Evolutionary conservation across 2,113 vertebrate genomes (phyloP), one percentile per base, ranked within the genome.

Genomic region (Rhodinocichla rosea): DNA sequence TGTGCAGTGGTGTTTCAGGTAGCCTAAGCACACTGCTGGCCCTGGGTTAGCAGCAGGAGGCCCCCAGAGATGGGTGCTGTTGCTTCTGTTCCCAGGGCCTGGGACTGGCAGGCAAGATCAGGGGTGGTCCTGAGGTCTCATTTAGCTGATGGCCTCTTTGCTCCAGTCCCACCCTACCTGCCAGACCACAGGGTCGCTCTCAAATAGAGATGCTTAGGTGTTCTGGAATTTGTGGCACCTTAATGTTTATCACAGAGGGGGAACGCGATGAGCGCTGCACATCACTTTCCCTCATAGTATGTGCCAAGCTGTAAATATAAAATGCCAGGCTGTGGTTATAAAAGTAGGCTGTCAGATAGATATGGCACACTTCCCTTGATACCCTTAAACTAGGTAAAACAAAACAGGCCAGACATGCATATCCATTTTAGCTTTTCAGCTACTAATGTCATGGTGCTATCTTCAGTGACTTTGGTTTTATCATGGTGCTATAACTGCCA

Each of bases 381-480:
- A 62, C 39, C 52, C n/a, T 95, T 86, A 87, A 94, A 84, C 78
- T 50, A 42, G 55, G 59, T 74, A 39, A 82, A 93, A 73, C 49
- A 82, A 79, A 87, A 50, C 0, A 5, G 68, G 59, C 45, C 75
- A 88, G 87, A 69, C 67, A 47, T 53, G 19, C 40, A 18, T 64
- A 79, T 79, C 59, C 47, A 9, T 90, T 95, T 80, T 85, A 89
- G 63, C 59, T 92, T 86, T 92, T 89, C 55, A 93, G 1, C 68
- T 70, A 1, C 64, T 88, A 49, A 85, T 90, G 82, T 80, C 63
- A 50, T 32, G 30, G 78, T 80, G 28, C n/a, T 85, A 4, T 91
- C 88, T 92, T 91, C 77, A 55, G 67, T 82, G 74, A 62, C 70
- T 95, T 92, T 35, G 33, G 70, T 89, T 85, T 92, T 80, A 45